Base-by-base conservation (phyloP, 1,140 invertebrate species). In the Temnothorax nylanderi region DNA sequence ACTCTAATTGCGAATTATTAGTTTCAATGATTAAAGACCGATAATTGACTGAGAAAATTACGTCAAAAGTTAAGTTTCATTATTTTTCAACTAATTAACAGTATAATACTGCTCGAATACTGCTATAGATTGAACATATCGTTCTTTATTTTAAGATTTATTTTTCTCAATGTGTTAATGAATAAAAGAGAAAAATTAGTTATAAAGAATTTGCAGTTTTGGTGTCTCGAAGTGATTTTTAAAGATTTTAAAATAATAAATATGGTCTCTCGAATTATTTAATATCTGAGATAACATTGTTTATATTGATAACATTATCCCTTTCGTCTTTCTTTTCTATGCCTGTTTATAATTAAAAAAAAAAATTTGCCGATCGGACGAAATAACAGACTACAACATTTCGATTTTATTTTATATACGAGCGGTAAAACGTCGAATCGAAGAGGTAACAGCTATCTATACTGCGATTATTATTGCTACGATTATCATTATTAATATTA, bases 401-500 rank as follows among this genome's bases (percentile, higher is more conserved):
- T 49, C 13, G 34, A 49, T 37, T 47, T 82, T 21, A 32, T 26
- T 72, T 47, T 21, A 37, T 21, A 37, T 65, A 67, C n/a, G 32
- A 80, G 72, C 60, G 21, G 3, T 41, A 49, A 26, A 26, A 34
- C 49, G 56, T 49, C 54, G 21, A 86, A 87, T 76, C 77, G 58
- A 86, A 78, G 41, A 54, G 75, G 51, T 60, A 85, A 84, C 64
- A 10, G 54, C 56, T 80, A 80, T 74, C 44, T 44, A 47, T n/a
- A 58, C 49, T 32, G 56, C 21, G 10, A 74, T 74, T 47, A 65
- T 56, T 56, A 85, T 41, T 49, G 49, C 56, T 65, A 74, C 64
- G 11, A 54, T 87, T 62, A 60, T 65, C 65, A 11, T 60, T 62
- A 89, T 87, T 87, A 89, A 78, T 71, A 91, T 90, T 92, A 94